A percentile compares a stretch with the other conserved stretches of the same genome.
Evolutionary conservation across 2,113 vertebrate genomes (phyloP).

Genomic region (Syngnathus scovelli): DNA sequence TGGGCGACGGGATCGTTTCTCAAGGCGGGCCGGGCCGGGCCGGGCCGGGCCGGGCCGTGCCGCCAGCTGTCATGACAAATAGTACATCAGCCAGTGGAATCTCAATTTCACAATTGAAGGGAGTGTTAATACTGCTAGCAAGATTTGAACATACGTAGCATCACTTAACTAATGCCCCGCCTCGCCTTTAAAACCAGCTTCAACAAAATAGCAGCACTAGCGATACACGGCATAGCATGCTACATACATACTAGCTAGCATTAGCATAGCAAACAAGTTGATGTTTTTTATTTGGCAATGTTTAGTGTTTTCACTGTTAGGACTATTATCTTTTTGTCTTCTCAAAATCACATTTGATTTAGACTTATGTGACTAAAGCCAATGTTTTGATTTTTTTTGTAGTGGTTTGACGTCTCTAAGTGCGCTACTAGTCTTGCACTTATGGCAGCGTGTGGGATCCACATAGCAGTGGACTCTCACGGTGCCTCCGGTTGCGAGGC

Average conservation of each 20-base stretch:
- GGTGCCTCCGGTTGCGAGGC: conserved; percentile 10
- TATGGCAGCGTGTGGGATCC: neutral
- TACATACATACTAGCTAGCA: neutral
- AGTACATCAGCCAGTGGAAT: conserved; percentile 25
- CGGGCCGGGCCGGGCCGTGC: too few relatives aligned
- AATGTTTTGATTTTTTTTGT: neutral
- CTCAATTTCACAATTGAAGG: neutral
- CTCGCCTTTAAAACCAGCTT: neutral
- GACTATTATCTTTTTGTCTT: neutral
- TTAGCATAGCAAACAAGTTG: neutral
- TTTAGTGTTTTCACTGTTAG: neutral
- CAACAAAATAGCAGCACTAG: neutral
- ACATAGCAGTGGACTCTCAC: conserved; percentile 7
- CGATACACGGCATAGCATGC: neutral
- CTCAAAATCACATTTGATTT: neutral
- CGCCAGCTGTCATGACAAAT: conserved; percentile 48
- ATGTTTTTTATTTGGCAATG: neutral
- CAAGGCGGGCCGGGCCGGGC: conserved; percentile 38
- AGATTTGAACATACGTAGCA: neutral
- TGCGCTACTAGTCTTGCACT: neutral
- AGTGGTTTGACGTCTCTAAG: too few relatives aligned
- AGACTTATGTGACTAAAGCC: neutral
- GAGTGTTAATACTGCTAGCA: neutral
- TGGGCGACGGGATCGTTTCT: conserved; percentile 22
- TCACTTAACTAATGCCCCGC: neutral